Evolutionary conservation across 2,888 invertebrate genomes (phyloP).

Genomic region (Diplazon laetatorius): DNA sequence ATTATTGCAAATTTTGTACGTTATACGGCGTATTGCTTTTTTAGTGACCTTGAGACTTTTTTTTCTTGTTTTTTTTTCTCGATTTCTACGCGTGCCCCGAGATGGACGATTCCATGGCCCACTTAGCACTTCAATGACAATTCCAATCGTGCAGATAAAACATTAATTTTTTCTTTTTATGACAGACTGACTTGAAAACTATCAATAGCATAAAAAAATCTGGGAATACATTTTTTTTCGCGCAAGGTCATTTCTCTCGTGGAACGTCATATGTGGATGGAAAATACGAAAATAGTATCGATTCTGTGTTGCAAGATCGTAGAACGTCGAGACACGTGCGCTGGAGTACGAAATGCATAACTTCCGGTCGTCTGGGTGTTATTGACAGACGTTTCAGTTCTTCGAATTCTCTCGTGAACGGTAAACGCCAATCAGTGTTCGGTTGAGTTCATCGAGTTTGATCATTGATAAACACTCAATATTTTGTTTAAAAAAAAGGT

Average conservation of each 20-base stretch:
- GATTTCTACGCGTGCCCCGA: neutral
- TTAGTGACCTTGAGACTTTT: constrained; percentile 30
- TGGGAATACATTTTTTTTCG: too few relatives aligned
- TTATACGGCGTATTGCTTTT: constrained; percentile 27
- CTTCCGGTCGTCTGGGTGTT: constrained; percentile 4
- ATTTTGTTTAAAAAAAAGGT: too few relatives aligned
- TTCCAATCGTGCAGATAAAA: too few relatives aligned
- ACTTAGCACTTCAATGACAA: too few relatives aligned
- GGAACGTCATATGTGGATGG: too few relatives aligned
- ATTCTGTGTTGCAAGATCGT: constrained; percentile 19
- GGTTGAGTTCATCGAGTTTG: neutral
- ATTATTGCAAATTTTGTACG: neutral
- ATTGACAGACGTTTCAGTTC: neutral
- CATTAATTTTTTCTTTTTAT: too few relatives aligned
- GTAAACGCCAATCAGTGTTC: neutral
- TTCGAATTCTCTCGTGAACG: neutral
- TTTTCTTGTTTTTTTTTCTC: neutral
- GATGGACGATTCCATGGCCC: too few relatives aligned
- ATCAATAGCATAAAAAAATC: too few relatives aligned
- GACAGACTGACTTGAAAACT: too few relatives aligned
- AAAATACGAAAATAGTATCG: too few relatives aligned
- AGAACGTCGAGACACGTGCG: constrained; percentile 19
- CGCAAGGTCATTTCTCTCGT: too few relatives aligned
- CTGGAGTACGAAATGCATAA: neutral
- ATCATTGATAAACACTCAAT: too few relatives aligned